Percentiles rank a stretch among this genome's conserved stretches.
phyloP scores from a whole-genome alignment of 2,113 vertebrate species.

The Eurypyga helias region DNA sequence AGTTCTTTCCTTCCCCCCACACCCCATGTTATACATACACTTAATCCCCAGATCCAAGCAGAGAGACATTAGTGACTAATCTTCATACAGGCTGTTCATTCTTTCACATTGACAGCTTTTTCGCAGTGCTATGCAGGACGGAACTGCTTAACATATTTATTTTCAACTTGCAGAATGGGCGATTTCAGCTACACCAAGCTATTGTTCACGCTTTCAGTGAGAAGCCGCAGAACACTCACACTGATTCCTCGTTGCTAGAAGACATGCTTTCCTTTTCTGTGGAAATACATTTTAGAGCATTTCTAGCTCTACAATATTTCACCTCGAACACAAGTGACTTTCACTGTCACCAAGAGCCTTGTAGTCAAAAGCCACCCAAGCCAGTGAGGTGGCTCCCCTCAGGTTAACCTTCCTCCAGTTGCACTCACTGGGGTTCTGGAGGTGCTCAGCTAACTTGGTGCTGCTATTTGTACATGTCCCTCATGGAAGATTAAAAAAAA shows the following conservation, averaged over 20 bases:
- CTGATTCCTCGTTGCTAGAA: not conserved
- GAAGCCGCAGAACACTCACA: not conserved
- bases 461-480: not conserved
- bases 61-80: not conserved
- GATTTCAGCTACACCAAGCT: not conserved
- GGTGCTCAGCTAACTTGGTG: not conserved
- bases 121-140: not conserved
- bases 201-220: not conserved
- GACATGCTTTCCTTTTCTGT: not conserved
- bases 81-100: not conserved
- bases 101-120: not conserved
- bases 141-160: not conserved
- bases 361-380: not conserved
- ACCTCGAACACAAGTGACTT: not conserved
- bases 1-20: not conserved
- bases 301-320: not conserved
- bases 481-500: not conserved
- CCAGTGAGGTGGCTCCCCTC: not conserved
- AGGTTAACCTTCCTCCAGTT: not conserved
- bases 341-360: not conserved
- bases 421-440: not conserved
- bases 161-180: not conserved
- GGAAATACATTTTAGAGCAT: not conserved
- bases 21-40: not conserved
- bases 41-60: not conserved